Evolutionary conservation across 1,140 invertebrate species (phyloP), one percentile per base, ranked within the genome.

Genomic region (Drosophila auraria): DNA sequence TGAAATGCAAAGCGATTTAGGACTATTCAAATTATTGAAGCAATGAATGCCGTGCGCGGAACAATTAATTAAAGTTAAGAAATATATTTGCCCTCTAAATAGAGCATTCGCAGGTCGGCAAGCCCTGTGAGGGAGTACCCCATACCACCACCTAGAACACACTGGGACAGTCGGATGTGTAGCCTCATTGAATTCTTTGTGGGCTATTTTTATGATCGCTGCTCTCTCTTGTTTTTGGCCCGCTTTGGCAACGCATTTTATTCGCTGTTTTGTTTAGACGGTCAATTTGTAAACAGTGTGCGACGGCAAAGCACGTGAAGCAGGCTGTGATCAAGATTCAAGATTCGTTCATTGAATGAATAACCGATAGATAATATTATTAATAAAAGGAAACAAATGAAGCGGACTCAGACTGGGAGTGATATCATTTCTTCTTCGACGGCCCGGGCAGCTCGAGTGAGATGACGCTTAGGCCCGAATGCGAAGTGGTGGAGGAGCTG

Each of bases 211-310:
- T 78, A 68, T 58, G 45, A 38, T 14, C 53, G 59, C 47, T 40
- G 25, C 59, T 75, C 75, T 59, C 53, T 59, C 62, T 38, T 38
- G 20, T 42, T 42, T n/a, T 56, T 44, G 50, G 58, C 50, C 30
- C 12, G 51, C 60, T 62, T 53, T 50, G 38, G 58, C 60, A 57
- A 50, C 60, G 60, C 60, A 59, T 61, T 80, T 83, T 68, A 59
- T 69, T 76, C 47, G 65, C 77, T 70, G 79, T 78, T 78, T 40
- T 70, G 56, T 72, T 87, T 81, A 27, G 58, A 47, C 45, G 65
- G 59, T 42, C 69, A 44, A 89, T 87, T 81, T 89, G 70, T 89
- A 90, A 89, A 89, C 84, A 89, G 65, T 75, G 69, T 69, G 70
- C 54, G 42, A 50, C 70, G 54, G 36, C 50, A 50, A 61, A 80